Base-by-base conservation (phyloP, 2,888 invertebrate species). In the Labia minor region DNA sequence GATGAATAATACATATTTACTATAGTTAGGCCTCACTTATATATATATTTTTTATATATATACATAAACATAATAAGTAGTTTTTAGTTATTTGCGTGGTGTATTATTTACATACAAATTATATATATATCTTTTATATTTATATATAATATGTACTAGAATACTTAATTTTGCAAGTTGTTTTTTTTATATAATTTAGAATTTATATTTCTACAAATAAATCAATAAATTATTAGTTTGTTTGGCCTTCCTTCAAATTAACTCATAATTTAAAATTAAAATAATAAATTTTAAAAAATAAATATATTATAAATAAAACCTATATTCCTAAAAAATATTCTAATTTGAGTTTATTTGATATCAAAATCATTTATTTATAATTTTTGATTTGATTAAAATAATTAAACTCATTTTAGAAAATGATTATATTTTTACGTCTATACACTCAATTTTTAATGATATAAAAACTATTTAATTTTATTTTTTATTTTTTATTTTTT, bases 31-130 rank as follows among this genome's bases (percentile, higher is more conserved):
- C 20, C 21, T 21, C 21, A 11, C 19, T 19, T 63, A 63, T 63
- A 21, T 63, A 63, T n/a, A 37, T 37, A 64, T 1, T n/a, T 64
- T 21, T 64, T 21, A 16, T 1, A 64, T 21, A 18, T 2, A 33
- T 14, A 33, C 19, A 21, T 33, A 64, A 21, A 64, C 64, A 18
- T 33, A 16, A 19, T n/a, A 64, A 33, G 21, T 64, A 64, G 18
- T 16, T 21, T 64, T 33, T 33, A 26, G 26, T 26, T 26, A 21
- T 63, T 63, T 21, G 63, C 21, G 21, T 63, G 63, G 63, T 16
- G 63, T 21, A 19, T 63, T 61, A 66, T 66, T 66, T 61, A 66
- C 61, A 37, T 66, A 63, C n/a, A n/a, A n/a, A n/a, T n/a, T n/a
- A n/a, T n/a, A n/a, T n/a, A n/a, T n/a, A n/a, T n/a, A n/a, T n/a